phyloP scores from a whole-genome alignment of 2,113 vertebrate species.

The Carlito syrichta region DNA sequence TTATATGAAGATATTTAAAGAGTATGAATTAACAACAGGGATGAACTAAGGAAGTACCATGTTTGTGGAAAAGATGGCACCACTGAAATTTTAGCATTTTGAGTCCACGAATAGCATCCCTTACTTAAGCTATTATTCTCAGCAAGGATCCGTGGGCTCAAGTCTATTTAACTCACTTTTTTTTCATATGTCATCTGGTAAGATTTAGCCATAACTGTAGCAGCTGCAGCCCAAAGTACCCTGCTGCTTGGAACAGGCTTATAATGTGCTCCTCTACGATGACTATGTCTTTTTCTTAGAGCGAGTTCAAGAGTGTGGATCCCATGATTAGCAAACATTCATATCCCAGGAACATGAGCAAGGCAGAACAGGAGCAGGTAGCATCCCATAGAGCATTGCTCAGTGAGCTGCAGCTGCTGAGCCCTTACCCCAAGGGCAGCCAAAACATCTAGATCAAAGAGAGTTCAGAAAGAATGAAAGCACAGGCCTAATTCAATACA shows the following conservation, averaged over 20 bases:
- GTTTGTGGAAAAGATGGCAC: not conserved
- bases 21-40: not conserved
- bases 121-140: constrained; percentile 64
- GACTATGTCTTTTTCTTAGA: not conserved
- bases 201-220: constrained; percentile 72
- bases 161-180: constrained; percentile 61
- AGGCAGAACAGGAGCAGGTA: not conserved
- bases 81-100: constrained; percentile 43
- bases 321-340: not conserved
- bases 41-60: constrained; percentile 22
- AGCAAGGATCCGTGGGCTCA: constrained; percentile 65
- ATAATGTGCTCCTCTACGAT: not conserved
- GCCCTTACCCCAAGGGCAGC: constrained; percentile 62
- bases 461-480: constrained; percentile 63
- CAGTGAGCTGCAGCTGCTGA: constrained; percentile 2
- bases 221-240: constrained; percentile 69
- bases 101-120: constrained; percentile 58
- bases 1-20: not conserved
- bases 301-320: not conserved
- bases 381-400: not conserved
- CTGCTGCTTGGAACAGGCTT: constrained; percentile 13
- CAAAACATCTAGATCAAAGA: constrained; percentile 73
- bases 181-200: constrained; percentile 79
- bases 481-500: constrained; percentile 71
- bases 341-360: not conserved